Conservation (phyloP, 1,140 invertebrate species). For the Trigoniulus corallinus region DNA sequence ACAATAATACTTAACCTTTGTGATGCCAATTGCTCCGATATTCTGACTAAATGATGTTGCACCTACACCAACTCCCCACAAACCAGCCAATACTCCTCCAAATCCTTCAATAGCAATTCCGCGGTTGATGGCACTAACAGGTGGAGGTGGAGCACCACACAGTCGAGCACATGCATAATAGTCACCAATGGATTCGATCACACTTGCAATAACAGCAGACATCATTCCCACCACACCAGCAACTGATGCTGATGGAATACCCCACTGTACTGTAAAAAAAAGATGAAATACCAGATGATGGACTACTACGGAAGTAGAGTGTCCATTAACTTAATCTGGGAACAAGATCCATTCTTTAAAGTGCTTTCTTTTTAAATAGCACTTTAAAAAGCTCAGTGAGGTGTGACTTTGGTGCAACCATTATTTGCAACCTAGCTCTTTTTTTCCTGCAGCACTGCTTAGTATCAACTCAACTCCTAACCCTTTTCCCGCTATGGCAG, state of each 20-base stretch:
- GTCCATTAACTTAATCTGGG: no score
- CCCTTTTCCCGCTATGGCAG: no score
- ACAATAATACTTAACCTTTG: slow-evolving; percentile 20
- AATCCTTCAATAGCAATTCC: slow-evolving; percentile 69
- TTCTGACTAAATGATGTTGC: slow-evolving; percentile 80
- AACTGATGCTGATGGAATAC: slow-evolving; percentile 52
- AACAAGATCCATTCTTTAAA: no score
- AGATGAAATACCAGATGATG: no score
- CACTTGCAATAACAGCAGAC: slow-evolving; percentile 63
- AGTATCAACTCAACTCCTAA: no score
- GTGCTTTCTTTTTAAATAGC: no score
- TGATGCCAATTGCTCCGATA: slow-evolving; percentile 66
- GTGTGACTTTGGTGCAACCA: no score
- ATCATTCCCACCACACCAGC: slow-evolving; percentile 64
- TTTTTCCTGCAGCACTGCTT: no score
- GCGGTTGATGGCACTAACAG: slow-evolving; percentile 67
- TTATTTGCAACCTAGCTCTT: no score
- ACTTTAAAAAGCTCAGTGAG: no score
- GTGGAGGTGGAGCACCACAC: slow-evolving; percentile 60
- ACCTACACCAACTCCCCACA: slow-evolving; percentile 65
- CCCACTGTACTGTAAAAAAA: slow-evolving; percentile 45
- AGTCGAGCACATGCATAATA: slow-evolving; percentile 72
- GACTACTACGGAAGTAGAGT: no score
- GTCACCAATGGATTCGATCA: slow-evolving; percentile 73
- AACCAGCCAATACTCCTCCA: slow-evolving; percentile 60